Evolutionary conservation across 2,113 vertebrate species (phyloP).

Genomic region (Hemicordylus capensis): DNA sequence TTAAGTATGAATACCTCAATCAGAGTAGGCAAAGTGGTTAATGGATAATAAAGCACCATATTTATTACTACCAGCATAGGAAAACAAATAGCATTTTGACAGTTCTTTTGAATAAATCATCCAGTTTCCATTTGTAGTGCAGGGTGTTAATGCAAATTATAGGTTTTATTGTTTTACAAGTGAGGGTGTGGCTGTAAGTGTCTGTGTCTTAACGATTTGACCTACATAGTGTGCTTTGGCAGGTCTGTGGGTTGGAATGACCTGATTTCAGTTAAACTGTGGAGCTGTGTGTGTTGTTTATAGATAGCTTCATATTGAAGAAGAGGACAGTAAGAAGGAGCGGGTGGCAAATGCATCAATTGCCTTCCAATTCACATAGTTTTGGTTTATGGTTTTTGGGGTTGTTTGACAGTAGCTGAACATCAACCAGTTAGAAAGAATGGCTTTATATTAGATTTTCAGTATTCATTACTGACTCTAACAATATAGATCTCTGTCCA

Average conservation of each 20-base stretch:
- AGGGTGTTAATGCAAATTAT: neutral
- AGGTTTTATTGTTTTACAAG: neutral
- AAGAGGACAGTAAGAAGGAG: neutral
- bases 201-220: neutral
- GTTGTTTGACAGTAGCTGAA: neutral
- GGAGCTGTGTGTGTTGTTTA: neutral
- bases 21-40: too few species aligned
- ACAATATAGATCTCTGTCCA: neutral
- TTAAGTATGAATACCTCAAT: neutral
- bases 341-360: too few species aligned
- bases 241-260: conserved; percentile 4
- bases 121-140: neutral
- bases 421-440: neutral
- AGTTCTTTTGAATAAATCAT: neutral
- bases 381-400: neutral
- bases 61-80: neutral
- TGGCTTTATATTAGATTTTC: neutral
- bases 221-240: neutral
- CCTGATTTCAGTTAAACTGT: neutral
- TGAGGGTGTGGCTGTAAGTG: neutral
- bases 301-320: neutral
- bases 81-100: neutral
- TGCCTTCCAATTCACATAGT: neutral
- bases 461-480: neutral
- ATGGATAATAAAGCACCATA: neutral